Evolutionary conservation across 1,140 invertebrate species (phyloP).

Genomic region (Bombus vancouverensis): DNA sequence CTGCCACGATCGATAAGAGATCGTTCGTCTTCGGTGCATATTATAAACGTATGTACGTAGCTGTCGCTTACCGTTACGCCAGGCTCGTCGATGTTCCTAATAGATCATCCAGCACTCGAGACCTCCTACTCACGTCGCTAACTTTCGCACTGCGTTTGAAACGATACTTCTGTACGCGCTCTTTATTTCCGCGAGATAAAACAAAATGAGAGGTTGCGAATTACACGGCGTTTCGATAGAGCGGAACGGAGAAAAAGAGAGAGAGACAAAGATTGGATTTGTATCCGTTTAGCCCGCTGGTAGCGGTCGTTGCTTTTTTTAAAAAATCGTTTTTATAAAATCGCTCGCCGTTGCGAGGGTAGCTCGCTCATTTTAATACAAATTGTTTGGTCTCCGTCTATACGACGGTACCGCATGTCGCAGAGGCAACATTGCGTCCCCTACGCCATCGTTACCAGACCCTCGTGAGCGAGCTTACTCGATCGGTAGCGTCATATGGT

Average conservation of each 20-base stretch:
- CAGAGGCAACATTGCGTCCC: slow-evolving; percentile 53
- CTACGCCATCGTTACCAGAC: slow-evolving; percentile 65
- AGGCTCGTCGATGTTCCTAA: not conserved
- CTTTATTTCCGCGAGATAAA: not conserved
- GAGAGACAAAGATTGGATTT: no score
- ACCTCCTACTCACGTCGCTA: not conserved
- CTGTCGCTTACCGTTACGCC: not conserved
- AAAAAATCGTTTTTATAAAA: slow-evolving; percentile 49
- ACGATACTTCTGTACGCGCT: not conserved
- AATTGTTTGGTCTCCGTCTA: slow-evolving; percentile 67
- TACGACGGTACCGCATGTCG: slow-evolving; percentile 70
- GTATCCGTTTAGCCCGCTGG: no score
- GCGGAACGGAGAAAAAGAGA: not conserved
- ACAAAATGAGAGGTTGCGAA: not conserved
- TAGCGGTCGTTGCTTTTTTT: not conserved
- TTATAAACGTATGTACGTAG: not conserved
- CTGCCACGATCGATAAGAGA: not conserved
- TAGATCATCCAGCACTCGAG: not conserved
- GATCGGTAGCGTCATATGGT: slow-evolving; percentile 69
- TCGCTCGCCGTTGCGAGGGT: slow-evolving; percentile 43
- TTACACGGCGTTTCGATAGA: not conserved
- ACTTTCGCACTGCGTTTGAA: not conserved
- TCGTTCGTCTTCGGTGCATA: no score
- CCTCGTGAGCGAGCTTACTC: slow-evolving; percentile 54
- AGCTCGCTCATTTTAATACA: slow-evolving; percentile 74